These are phyloP conservation scores for Acronicta psi DNA, from an alignment of 2,888 invertebrate genomes.

Conservation along the genomic window DNA sequence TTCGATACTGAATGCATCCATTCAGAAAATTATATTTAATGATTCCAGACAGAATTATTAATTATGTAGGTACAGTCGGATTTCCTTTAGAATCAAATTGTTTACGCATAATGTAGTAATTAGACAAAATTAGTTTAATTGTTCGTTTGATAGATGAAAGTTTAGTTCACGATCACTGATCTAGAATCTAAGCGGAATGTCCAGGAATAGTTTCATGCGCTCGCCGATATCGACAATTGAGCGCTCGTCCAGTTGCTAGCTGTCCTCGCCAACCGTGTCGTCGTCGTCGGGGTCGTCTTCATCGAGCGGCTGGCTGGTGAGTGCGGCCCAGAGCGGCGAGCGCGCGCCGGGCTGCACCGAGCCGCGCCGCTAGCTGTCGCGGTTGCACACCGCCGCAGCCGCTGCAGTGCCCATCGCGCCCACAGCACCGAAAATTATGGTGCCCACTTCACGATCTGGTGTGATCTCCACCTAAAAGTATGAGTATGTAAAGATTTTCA, in stretches of 20 bases:
- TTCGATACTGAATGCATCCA: constrained; percentile 19
- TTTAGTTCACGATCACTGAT: constrained; percentile 17
- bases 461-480: constrained; percentile 82
- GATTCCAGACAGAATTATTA: constrained; percentile 16
- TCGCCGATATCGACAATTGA: constrained; percentile 88
- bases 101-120: constrained; percentile 33
- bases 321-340: constrained; percentile 94
- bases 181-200: constrained; percentile 89
- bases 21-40: constrained; percentile 15
- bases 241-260: constrained; percentile 89
- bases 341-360: constrained; percentile 84
- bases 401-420: constrained; percentile 80
- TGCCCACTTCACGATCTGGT: constrained; percentile 85
- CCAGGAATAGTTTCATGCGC: constrained; percentile 88
- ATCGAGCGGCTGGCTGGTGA: constrained; percentile 91
- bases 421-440: constrained; percentile 72
- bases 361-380: constrained; percentile 90
- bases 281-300: constrained; percentile 75
- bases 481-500: not conserved
- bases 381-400: constrained; percentile 74
- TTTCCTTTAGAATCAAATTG: constrained; percentile 23
- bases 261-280: constrained; percentile 73
- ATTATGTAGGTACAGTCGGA: constrained; percentile 27
- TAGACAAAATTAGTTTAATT: constrained; percentile 15
- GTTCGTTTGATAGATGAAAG: constrained; percentile 6